Evolutionary conservation across 1,140 invertebrate genomes (phyloP), one percentile per base, ranked within the genome.

Genomic region (Parasteatoda tepidariorum): DNA sequence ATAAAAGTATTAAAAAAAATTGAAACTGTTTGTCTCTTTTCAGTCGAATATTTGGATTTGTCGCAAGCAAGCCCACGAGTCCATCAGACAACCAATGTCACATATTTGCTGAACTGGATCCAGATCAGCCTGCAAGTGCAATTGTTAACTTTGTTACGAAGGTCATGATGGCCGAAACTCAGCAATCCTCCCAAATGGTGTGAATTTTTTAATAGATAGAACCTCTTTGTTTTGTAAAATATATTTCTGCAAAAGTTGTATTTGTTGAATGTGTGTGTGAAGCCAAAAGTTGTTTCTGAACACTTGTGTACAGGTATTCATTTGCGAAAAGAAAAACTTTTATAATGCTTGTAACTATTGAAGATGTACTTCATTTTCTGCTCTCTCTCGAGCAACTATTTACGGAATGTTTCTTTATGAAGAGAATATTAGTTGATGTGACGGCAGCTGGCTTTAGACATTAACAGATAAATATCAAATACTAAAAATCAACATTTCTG

Each of bases 81-180:
- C 85, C 85, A 15, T 88, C 87, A 30, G 90, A 91, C 81, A 92
- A 92, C 85, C 87, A 89, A 24, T 92, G 91, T 86, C 91, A 92
- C 86, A 84, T 92, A n/a, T 92, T 92, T 88, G 91, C 90, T 31
- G 92, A 92, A 86, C 86, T 91, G 30, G 91, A 92, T 82, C 89
- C 90, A 31, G 90, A 91, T 78, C 91, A 92, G 85, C 91, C 92
- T 31, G 90, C 91, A 33, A 88, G 87, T 73, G 91, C 91, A 66
- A 91, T 92, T 84, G 90, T 91, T 34, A 90, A 90, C 86, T 92
- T 92, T 88, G 90, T 91, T 26, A 87, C 84, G 33, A 85, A 85
- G 83, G 85, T 87, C 18, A 86, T 85, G 84, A 74, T 84, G 74
- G 41, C 75, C 30, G 26, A 55, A 22, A 5, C 15, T 18, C 73